Percentiles rank a stretch among this genome's conserved stretches.
Conservation (phyloP, 2,797 vertebrate species). For the Megaceryle alcyon region DNA sequence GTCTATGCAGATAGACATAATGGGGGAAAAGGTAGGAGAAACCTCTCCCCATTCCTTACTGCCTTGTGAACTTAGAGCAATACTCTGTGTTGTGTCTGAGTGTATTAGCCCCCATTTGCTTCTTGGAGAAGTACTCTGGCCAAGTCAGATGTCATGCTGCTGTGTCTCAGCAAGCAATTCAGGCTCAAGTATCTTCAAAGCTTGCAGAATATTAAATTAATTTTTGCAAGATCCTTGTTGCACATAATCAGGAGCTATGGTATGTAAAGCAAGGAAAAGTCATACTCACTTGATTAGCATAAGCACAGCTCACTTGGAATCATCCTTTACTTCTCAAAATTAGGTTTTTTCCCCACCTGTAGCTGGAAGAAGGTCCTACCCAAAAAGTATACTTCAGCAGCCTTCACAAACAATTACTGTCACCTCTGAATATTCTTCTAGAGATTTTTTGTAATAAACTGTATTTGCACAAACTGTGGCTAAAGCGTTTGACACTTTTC, state of each 20-base stretch:
- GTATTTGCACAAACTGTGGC: not conserved
- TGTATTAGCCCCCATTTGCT: not conserved
- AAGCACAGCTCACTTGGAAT: not conserved
- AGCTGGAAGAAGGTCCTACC: not conserved
- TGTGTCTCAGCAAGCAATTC: not conserved
- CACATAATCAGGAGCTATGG: not conserved
- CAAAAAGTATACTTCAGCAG: slow-evolving; percentile 31
- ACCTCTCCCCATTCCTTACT: not conserved
- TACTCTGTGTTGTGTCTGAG: not conserved
- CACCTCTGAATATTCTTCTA: slow-evolving; percentile 32
- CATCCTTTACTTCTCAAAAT: not conserved
- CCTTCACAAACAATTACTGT: slow-evolving; percentile 22
- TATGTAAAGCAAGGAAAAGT: not conserved
- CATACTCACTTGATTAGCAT: not conserved
- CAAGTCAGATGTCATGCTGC: not conserved
- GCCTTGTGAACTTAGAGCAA: not conserved
- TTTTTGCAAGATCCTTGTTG: slow-evolving; percentile 6
- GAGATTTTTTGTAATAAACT: slow-evolving; percentile 4
- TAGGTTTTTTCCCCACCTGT: not conserved
- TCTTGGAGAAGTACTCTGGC: not conserved
- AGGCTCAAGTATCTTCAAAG: not conserved
- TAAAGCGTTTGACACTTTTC: slow-evolving; percentile 38
- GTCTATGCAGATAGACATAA: not conserved
- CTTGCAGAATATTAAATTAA: not conserved
- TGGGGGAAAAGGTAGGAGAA: not conserved